Base-by-base conservation (phyloP, 2,888 invertebrate species). In the Hartigia nigra region DNA sequence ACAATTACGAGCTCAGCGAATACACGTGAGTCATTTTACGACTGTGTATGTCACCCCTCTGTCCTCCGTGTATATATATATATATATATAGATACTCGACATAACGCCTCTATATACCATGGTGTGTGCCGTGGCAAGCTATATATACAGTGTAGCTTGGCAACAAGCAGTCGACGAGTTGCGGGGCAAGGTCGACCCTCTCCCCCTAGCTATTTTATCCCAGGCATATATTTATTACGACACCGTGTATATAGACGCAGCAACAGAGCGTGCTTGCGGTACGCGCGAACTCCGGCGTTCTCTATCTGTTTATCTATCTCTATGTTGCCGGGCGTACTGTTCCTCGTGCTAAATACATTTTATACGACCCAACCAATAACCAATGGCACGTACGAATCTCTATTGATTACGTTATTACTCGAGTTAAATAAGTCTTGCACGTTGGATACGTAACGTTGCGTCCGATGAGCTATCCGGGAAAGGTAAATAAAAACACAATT, bases 141-240 rank as follows among this genome's bases (percentile, higher is more conserved):
- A 88, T 89, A 88, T 87, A 88, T 88, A 89, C 86, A 83, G 83
- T 84, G 88, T 90, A 90, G 88, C 90, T 90, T 90, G 90, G 90
- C 89, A 90, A 90, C 90, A 90, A 89, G 89, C 90, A 86, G 84
- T 84, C 87, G 85, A 84, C 83, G 82, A 87, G 87, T 89, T 89
- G 87, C 90, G 88, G 90, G 90, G 88, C 90, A 90, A 90, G 90
- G 90, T 90, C 90, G 90, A 87, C 85, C 87, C 88, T 87, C 88
- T 85, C 87, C 84, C 84, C 85, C 80, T 82, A 81, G 85, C 87
- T 86, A 87, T 89, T 89, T 89, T 89, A 89, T 90, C 87, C 90
- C 87, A 79, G 82, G 84, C 84, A 87, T 88, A 88, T 89, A 88
- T 90, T 89, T 88, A 89, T 90, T 90, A 89, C 88, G 88, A 89